Evolutionary conservation across 2,888 invertebrate genomes (phyloP), one percentile per base, ranked within the genome.

Genomic region (Leucophenga montana): DNA sequence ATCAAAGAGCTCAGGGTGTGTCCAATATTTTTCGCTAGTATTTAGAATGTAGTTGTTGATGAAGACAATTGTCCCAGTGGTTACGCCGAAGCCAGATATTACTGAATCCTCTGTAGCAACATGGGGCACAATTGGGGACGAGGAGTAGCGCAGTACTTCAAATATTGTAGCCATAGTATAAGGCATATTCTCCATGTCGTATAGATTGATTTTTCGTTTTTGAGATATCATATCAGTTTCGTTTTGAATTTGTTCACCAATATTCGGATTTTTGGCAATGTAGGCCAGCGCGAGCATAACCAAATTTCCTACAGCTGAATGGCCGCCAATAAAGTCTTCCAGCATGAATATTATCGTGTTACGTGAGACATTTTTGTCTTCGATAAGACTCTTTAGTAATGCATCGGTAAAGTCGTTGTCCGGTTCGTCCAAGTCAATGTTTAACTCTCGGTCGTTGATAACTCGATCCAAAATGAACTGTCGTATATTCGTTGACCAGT

Each of bases 51-150:
- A 95, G 84, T 95, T 96, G 84, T 96, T 96, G 27, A 96, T 92
- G 83, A 96, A 94, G 0, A 96, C 92, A 67, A 95, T 91, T 0
- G 95, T 95, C 0, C 94, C 95, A 82, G 94, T 94, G 64, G 92
- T 91, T 0, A 96, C 91, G 0, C 91, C 90, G 80, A 91, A 94
- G 0, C 94, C 95, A 54, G 92, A 91, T 5, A 97, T 92, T 0
- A 91, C 90, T 0, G 94, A 93, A 80, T 94, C 93, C 78, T 93
- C 92, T 0, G 94, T 94, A 0, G 96, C 95, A 0, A 95, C 95
- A 84, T 96, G 96, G 0, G 97, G 97, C 0, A 97, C 96, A 70
- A 97, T 96, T 0, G 97, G 96, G 0, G 96, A 96, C 0, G 95
- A 95, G 0, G 94, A 92, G 67, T 93, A 92, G 65, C 97, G 89